Evolutionary conservation across 1,140 invertebrate species (phyloP).

Genomic region (Brachionus asplanchnoidis): DNA sequence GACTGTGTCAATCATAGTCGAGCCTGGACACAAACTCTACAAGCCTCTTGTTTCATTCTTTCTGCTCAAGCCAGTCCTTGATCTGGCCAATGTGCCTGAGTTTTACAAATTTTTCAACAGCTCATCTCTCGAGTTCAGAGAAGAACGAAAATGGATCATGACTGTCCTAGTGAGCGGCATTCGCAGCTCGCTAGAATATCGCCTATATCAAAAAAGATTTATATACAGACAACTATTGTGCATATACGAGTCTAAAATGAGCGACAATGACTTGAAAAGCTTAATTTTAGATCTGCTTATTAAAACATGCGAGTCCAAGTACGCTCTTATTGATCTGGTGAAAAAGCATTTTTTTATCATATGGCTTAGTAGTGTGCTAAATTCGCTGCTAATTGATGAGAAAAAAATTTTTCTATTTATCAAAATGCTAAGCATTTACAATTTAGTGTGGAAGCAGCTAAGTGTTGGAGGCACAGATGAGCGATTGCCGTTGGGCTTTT

Average conservation of each 20-base stretch:
- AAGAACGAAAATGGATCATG: constrained; percentile 67
- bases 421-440: background rate
- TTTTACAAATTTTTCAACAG: constrained; percentile 69
- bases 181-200: constrained; percentile 61
- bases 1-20: constrained; percentile 63
- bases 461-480: background rate
- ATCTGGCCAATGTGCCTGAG: constrained; percentile 70
- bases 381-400: background rate
- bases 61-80: constrained; percentile 65
- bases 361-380: constrained; percentile 45
- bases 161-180: constrained; percentile 66
- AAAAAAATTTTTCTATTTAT: background rate
- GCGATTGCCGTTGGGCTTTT: background rate
- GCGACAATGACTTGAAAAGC: constrained; percentile 44
- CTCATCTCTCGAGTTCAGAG: constrained; percentile 60
- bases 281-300: constrained; percentile 46
- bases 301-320: constrained; percentile 45
- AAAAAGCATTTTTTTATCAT: constrained; percentile 47
- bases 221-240: constrained; percentile 63
- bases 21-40: constrained; percentile 61
- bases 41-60: constrained; percentile 66
- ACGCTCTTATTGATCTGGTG: constrained; percentile 45
- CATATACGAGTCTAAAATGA: constrained; percentile 57
- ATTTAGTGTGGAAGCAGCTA: background rate
- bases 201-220: constrained; percentile 61